Evolutionary conservation across 2,797 vertebrate species (phyloP).

Genomic region (Cyclopterus lumpus): DNA sequence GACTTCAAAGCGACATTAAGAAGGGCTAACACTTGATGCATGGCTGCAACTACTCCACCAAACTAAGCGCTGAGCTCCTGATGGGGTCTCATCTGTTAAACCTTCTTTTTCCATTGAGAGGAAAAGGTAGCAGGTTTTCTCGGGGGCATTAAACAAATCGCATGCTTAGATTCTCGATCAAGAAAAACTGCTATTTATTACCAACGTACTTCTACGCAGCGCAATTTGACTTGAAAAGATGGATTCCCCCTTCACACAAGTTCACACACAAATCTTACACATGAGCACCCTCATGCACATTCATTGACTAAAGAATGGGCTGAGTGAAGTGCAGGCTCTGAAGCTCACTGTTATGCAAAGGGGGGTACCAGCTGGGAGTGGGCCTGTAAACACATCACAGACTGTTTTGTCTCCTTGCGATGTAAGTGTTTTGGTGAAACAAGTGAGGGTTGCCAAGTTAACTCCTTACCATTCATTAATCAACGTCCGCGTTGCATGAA

Average conservation of each 20-base stretch:
- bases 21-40: slow-evolving; percentile 57
- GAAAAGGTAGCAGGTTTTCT: slow-evolving; percentile 15
- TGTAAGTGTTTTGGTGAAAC: slow-evolving; percentile 51
- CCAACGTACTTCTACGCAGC: neutral
- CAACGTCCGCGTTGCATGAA: slow-evolving; percentile 38
- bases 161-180: neutral
- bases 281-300: slow-evolving; percentile 56
- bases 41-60: slow-evolving; percentile 39
- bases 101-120: slow-evolving; percentile 28
- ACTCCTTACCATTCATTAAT: slow-evolving; percentile 63
- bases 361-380: slow-evolving; percentile 31
- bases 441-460: slow-evolving; percentile 62
- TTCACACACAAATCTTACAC: slow-evolving; percentile 48
- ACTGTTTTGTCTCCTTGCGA: slow-evolving; percentile 60
- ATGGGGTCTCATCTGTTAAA: slow-evolving; percentile 43
- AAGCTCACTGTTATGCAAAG: slow-evolving; percentile 68
- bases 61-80: slow-evolving; percentile 33
- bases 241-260: slow-evolving; percentile 23
- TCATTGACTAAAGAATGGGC: slow-evolving; percentile 58
- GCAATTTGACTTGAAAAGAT: slow-evolving; percentile 26
- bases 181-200: neutral
- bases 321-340: slow-evolving; percentile 48
- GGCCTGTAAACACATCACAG: slow-evolving; percentile 64
- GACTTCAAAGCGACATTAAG: slow-evolving; percentile 78
- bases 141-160: slow-evolving; percentile 22